These are phyloP conservation scores for Rhabdomys dilectus DNA, from an alignment of 2,113 vertebrate genomes.

Conservation along the genomic window DNA sequence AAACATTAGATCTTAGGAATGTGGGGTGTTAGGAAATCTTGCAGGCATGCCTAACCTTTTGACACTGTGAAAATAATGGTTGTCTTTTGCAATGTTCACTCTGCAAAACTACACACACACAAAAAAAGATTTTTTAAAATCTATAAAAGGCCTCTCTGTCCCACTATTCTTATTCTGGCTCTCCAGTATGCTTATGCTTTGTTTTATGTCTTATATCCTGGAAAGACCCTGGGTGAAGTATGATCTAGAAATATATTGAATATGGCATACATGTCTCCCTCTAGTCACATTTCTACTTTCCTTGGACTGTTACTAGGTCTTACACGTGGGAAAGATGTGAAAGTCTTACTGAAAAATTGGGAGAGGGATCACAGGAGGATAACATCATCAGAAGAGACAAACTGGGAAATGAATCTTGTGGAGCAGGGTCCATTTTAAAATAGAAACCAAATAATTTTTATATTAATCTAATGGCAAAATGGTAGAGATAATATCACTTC, in stretches of 20 bases:
- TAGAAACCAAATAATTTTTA: background rate
- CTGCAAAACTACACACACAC: background rate
- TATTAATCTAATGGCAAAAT: background rate
- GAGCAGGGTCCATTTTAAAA: background rate
- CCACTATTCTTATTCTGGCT: background rate
- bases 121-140: background rate
- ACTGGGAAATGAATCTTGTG: background rate
- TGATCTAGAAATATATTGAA: background rate
- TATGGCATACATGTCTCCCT: background rate
- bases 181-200: background rate
- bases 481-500: background rate
- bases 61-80: background rate
- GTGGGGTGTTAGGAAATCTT: background rate
- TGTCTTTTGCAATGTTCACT: background rate
- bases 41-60: background rate
- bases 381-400: background rate
- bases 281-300: background rate
- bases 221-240: background rate
- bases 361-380: background rate
- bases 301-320: background rate
- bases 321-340: background rate
- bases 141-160: background rate
- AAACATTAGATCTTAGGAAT: background rate
- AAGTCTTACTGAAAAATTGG: background rate
- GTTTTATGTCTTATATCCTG: background rate